Base-by-base conservation (phyloP, 2,113 vertebrate species). In the Platichthys stellatus region DNA sequence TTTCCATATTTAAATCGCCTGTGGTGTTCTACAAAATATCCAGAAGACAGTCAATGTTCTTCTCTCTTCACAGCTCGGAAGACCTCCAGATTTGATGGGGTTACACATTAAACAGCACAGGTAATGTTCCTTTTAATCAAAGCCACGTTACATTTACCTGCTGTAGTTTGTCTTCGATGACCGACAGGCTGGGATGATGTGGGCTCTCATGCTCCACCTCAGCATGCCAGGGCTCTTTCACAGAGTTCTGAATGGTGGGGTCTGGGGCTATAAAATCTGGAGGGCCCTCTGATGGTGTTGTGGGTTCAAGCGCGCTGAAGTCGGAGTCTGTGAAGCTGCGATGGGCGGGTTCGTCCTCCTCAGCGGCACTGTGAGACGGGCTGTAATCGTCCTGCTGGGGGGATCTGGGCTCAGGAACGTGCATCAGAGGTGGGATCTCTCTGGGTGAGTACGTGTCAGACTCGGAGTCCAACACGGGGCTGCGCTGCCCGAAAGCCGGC, bases 261-360 rank as follows among this genome's bases (percentile, higher is more conserved):
- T 94, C 78, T 0, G 93, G 94, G 40, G 94, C 93, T 59, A 86
- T 84, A 70, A 94, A 95, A 45, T 93, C 90, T 0, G 94, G 94
- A 0, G 93, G 94, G 40, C 73, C 92, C 0, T 95, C 93, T 0
- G 92, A 93, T 0, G 83, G 92, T 15, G 90, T 66, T 23, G 54
- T 18, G 1, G 86, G 83, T 4, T 94, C 91, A 0, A 63, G 21
- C 2, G 67, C 35, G 1, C 89, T 83, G 72, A 91, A 92, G 43
- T 95, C 93, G 0, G 92, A 93, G 86, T 94, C 93, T 3, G 91
- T 85, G 40, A 89, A 93, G 54, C 93, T 94, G 58, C 86, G 91
- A 4, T 87, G 78, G 38, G 68, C 31, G 1, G 7, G 23, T 0
- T 81, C 75, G 0, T 91, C 80, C 6, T 92, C 86, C 9, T 88